Percentiles rank a stretch among this genome's conserved stretches.
phyloP scores from a whole-genome alignment of 2,797 vertebrate species.

The Parambassis ranga region DNA sequence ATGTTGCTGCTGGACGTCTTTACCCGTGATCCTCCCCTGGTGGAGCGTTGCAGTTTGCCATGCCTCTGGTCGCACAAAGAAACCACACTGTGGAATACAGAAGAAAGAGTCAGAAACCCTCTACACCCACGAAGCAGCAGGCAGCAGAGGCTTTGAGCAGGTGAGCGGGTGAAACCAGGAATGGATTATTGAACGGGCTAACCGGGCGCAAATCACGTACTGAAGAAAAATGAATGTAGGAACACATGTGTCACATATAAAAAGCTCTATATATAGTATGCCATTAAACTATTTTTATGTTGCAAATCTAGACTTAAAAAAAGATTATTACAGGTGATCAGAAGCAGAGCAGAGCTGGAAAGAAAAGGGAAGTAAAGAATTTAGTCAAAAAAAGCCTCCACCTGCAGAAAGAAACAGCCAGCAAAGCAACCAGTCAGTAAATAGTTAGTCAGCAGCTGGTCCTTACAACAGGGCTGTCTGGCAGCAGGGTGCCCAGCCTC shows the following conservation, averaged over 20 bases:
- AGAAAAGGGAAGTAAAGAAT: background rate
- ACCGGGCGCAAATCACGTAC: too few relatives aligned
- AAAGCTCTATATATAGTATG: too few relatives aligned
- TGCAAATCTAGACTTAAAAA: too few relatives aligned
- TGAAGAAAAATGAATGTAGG: too few relatives aligned
- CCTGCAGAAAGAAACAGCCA: background rate
- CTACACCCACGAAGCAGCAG: background rate
- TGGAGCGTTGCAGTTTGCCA: conserved; percentile 79
- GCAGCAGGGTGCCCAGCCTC: conserved; percentile 36
- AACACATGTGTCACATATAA: too few relatives aligned
- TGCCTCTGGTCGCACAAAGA: conserved; percentile 81
- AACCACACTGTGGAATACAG: conserved; percentile 84
- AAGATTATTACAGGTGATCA: background rate
- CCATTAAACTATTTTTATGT: too few relatives aligned
- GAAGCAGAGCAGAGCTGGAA: background rate
- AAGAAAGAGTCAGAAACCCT: background rate
- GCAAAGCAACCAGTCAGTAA: background rate
- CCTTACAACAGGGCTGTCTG: conserved; percentile 16
- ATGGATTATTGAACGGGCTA: too few relatives aligned
- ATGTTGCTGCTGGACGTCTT: conserved; percentile 36
- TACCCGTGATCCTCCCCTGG: conserved; percentile 84
- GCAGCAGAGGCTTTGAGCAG: background rate
- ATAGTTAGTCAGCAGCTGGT: background rate
- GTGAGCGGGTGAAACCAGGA: background rate
- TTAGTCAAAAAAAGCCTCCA: background rate